Evolutionary conservation across 2,113 vertebrate species (phyloP).

Genomic region (Notothenia rossii): DNA sequence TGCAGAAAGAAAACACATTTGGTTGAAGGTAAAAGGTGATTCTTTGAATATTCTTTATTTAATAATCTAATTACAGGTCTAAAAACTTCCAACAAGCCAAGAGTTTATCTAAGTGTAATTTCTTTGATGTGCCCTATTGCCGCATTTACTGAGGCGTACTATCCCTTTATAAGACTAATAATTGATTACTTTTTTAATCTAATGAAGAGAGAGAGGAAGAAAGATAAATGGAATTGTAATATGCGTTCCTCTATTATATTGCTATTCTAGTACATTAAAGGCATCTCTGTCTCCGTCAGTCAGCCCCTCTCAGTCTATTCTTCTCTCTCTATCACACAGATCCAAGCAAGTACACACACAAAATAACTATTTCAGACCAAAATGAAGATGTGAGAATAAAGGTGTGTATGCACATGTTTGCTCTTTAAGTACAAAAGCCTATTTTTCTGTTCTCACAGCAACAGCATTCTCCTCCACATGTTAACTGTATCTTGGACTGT

Average conservation of each 20-base stretch:
- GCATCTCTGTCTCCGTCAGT: conserved; percentile 70
- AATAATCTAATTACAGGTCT: not conserved
- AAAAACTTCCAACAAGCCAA: conserved; percentile 20
- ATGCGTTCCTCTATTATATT: conserved; percentile 70
- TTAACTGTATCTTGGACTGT: conserved; percentile 42
- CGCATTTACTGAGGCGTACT: conserved; percentile 89
- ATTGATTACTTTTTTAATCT: conserved; percentile 94
- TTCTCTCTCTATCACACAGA: conserved; percentile 2
- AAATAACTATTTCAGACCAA: conserved; percentile 7
- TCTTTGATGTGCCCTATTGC: conserved; percentile 66
- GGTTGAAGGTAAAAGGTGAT: not conserved
- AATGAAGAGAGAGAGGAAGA: conserved; percentile 87
- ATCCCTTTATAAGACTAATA: conserved; percentile 91
- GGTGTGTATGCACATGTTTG: not conserved
- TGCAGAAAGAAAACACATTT: not conserved
- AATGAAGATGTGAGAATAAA: conserved; percentile 14
- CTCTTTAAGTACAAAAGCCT: not conserved
- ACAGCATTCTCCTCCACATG: conserved; percentile 31
- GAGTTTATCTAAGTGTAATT: conserved; percentile 33
- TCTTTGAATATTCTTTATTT: not conserved
- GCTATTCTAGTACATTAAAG: conserved; percentile 69
- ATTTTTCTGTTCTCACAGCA: not conserved
- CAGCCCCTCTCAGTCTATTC: conserved; percentile 6
- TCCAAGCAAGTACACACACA: not conserved
- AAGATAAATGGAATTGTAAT: conserved; percentile 89